Percentiles rank a stretch among this genome's conserved stretches.
phyloP scores from a whole-genome alignment of 2,888 invertebrate genomes.

The Hypomecis atomaria region DNA sequence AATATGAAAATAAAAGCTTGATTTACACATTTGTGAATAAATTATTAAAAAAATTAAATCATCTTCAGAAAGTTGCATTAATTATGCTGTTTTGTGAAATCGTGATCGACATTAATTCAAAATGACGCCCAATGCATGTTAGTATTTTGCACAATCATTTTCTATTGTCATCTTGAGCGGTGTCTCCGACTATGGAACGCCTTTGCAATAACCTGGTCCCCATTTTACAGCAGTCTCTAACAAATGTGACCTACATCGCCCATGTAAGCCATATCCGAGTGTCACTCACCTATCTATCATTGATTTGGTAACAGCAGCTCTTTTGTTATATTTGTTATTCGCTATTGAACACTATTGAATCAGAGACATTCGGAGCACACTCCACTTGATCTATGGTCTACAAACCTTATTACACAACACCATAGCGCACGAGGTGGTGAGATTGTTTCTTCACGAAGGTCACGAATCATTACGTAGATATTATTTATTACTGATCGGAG shows the following conservation, averaged over 20 bases:
- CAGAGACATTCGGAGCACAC: constrained; percentile 31
- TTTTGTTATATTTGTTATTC: constrained; percentile 32
- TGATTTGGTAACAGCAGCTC: constrained; percentile 28
- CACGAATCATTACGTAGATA: constrained; percentile 38
- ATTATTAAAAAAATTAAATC: too few species aligned
- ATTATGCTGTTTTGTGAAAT: too few species aligned
- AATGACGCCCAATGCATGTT: constrained; percentile 19
- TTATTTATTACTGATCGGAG: constrained; percentile 28
- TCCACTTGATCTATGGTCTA: constrained; percentile 40
- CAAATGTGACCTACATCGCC: constrained; percentile 24
- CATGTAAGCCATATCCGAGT: constrained; percentile 15
- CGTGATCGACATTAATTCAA: constrained; percentile 3
- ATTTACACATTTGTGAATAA: too few species aligned
- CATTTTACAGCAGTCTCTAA: constrained; percentile 10
- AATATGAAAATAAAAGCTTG: too few species aligned
- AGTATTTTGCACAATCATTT: constrained; percentile 2
- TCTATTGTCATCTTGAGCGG: constrained; percentile 2
- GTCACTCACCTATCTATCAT: constrained; percentile 36
- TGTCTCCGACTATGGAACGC: not conserved
- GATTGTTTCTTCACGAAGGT: constrained; percentile 42
- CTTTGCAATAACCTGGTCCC: constrained; percentile 11
- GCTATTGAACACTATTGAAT: constrained; percentile 40
- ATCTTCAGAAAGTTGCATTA: too few species aligned
- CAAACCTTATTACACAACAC: constrained; percentile 38
- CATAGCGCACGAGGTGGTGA: constrained; percentile 23